A percentile compares a stretch with the other conserved stretches of the same genome.
phyloP scores from a whole-genome alignment of 2,888 invertebrate species.

The Perizoma affinitatum region DNA sequence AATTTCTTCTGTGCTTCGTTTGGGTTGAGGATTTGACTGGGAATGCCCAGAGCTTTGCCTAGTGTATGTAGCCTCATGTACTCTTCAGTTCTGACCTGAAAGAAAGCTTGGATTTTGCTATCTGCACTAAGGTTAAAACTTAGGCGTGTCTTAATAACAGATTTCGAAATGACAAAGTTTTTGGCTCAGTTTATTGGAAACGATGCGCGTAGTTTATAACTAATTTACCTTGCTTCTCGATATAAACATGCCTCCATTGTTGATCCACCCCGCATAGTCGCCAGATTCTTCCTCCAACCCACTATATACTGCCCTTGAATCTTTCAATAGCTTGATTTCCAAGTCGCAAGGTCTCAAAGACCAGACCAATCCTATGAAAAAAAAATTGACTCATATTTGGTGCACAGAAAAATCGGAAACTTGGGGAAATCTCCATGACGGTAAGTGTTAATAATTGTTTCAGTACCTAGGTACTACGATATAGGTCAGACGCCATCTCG shows the following conservation, averaged over 20 bases:
- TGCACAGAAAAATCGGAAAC: too few species aligned
- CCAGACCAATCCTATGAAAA: slow-evolving; percentile 88
- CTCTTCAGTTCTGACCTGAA: slow-evolving; percentile 90
- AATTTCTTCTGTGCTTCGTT: slow-evolving; percentile 90
- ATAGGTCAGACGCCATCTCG: too few species aligned
- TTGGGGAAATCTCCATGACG: too few species aligned
- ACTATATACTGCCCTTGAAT: slow-evolving; percentile 88
- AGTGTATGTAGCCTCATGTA: slow-evolving; percentile 91
- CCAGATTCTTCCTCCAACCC: slow-evolving; percentile 91
- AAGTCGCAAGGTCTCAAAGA: slow-evolving; percentile 92
- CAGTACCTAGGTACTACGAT: too few species aligned
- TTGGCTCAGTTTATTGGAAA: too few species aligned
- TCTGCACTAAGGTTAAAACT: neutral
- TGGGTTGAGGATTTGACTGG: slow-evolving; percentile 89
- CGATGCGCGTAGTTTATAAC: neutral
- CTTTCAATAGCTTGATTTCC: slow-evolving; percentile 90
- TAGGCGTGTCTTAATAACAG: too few species aligned
- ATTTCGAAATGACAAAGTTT: too few species aligned
- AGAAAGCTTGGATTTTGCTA: slow-evolving; percentile 9
- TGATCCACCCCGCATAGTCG: slow-evolving; percentile 92
- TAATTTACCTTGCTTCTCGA: slow-evolving; percentile 80
- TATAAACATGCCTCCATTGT: slow-evolving; percentile 95
- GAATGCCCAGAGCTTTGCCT: slow-evolving; percentile 91
- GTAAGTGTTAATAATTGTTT: too few species aligned
- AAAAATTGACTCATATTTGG: neutral